phyloP scores from a whole-genome alignment of 1,140 invertebrate species.

The Colletes latitarsis region DNA sequence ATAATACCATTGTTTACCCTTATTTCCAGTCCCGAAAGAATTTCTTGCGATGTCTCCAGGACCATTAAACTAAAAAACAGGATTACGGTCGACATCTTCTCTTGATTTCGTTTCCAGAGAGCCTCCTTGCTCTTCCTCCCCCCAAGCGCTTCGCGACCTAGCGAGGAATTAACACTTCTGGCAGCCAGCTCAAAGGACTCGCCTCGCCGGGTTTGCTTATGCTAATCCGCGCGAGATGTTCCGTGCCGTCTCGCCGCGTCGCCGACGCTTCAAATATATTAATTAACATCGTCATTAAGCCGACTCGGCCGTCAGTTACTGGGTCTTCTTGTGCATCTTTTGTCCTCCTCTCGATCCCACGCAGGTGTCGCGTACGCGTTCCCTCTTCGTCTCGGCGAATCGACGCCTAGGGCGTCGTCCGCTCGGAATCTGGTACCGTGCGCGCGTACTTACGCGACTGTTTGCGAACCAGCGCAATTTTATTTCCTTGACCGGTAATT shows the following conservation, averaged over 20 bases:
- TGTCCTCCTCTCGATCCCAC: neutral
- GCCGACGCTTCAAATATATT: constrained; percentile 74
- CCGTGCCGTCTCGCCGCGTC: constrained; percentile 54
- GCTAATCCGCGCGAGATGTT: constrained; percentile 65
- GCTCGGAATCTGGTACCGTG: constrained; percentile 10
- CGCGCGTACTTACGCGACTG: constrained; percentile 9
- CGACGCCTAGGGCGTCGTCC: constrained; percentile 27
- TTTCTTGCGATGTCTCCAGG: too few relatives aligned
- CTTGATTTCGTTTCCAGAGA: neutral
- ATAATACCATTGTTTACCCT: too few relatives aligned
- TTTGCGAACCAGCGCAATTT: constrained; percentile 50
- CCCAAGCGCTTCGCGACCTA: constrained; percentile 44
- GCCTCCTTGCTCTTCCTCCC: neutral
- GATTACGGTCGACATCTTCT: neutral
- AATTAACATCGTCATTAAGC: constrained; percentile 77
- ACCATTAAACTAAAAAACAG: too few relatives aligned
- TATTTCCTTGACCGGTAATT: constrained; percentile 37
- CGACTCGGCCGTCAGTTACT: constrained; percentile 52
- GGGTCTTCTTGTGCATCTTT: constrained; percentile 33
- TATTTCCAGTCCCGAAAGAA: too few relatives aligned
- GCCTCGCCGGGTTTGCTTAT: constrained; percentile 71
- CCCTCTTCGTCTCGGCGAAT: neutral
- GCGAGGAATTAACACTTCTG: constrained; percentile 74
- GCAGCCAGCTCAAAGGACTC: constrained; percentile 50
- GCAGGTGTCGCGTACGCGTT: constrained; percentile 6